These are phyloP conservation scores for Cheirogaleus medius DNA, from an alignment of 2,113 vertebrate genomes.

Conservation along the genomic window DNA sequence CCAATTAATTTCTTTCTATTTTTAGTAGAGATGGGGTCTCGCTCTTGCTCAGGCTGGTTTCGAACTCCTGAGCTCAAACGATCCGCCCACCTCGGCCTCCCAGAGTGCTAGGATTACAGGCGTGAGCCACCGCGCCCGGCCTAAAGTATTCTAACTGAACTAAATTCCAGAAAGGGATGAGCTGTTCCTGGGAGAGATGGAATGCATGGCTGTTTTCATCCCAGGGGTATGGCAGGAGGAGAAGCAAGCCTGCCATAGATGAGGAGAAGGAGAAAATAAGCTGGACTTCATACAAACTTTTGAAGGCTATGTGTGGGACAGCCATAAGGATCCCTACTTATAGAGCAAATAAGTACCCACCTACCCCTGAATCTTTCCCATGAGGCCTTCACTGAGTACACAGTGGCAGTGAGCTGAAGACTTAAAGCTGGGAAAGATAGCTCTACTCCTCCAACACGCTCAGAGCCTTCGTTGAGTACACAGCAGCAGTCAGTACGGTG, in stretches of 20 bases:
- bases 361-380: neutral
- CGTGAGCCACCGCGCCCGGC: too few relatives aligned
- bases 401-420: neutral
- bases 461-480: neutral
- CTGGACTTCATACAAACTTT: neutral
- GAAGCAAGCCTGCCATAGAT: neutral
- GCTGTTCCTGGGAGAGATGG: neutral
- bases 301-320: neutral
- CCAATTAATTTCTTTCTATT: too few relatives aligned
- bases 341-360: neutral
- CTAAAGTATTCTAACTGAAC: neutral
- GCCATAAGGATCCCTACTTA: neutral
- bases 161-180: neutral
- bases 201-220: neutral
- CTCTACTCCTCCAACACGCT: accelerated
- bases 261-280: neutral
- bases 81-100: too few relatives aligned
- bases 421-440: neutral
- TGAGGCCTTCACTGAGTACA: neutral
- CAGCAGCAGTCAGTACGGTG: neutral
- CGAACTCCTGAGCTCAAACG: too few relatives aligned
- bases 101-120: too few relatives aligned
- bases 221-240: too few relatives aligned
- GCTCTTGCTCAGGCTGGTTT: too few relatives aligned
- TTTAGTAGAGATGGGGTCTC: too few relatives aligned